Percentiles rank a stretch among this genome's conserved stretches.
These are phyloP conservation scores for Lophochroa leadbeateri DNA, from an alignment of 2,113 vertebrate genomes.

Conservation along the genomic window DNA sequence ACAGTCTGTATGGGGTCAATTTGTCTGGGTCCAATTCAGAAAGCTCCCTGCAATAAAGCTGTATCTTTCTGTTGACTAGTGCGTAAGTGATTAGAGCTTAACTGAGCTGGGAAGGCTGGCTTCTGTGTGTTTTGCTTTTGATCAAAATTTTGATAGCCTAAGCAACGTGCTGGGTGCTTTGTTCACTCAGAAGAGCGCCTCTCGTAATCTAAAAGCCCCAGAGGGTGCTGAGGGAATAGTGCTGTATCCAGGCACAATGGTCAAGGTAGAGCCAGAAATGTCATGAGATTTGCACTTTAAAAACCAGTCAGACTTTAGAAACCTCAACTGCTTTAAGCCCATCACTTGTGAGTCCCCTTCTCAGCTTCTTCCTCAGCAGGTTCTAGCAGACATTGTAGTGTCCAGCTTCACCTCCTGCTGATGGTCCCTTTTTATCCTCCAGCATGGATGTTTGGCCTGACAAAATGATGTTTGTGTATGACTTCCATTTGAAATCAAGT, in stretches of 20 bases:
- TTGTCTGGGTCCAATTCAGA: neutral
- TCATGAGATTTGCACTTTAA: neutral
- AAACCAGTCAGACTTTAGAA: neutral
- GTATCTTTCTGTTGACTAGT: neutral
- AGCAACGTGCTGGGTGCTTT: neutral
- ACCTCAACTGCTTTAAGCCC: neutral
- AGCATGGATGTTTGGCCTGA: neutral
- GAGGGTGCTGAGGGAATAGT: neutral
- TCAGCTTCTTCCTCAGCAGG: neutral
- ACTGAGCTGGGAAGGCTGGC: neutral
- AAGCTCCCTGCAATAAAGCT: neutral
- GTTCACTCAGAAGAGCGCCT: neutral
- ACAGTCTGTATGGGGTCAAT: neutral
- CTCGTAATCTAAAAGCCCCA: neutral
- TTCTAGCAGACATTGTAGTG: neutral
- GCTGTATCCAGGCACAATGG: neutral
- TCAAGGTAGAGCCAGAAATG: neutral
- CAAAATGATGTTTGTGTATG: neutral
- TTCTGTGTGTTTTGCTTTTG: neutral
- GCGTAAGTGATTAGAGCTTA: neutral
- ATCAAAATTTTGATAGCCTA: neutral
- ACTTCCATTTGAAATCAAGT: neutral
- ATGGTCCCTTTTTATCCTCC: neutral
- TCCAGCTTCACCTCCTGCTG: neutral
- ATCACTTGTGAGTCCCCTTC: fast-evolving